Evolutionary conservation across 2,888 invertebrate genomes (phyloP).

Genomic region (Raillietiella orientalis): DNA sequence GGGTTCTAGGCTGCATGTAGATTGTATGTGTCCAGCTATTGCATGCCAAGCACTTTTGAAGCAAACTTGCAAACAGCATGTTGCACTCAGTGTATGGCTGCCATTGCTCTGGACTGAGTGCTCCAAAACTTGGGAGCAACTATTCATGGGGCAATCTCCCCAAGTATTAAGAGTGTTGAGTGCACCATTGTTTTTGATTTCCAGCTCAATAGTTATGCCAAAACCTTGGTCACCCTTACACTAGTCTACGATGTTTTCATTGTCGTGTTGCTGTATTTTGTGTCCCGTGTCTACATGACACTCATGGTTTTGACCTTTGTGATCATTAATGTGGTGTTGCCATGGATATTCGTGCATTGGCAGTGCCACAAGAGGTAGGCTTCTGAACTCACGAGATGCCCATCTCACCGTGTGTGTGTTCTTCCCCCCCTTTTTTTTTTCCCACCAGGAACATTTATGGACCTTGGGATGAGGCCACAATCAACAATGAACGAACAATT

Average conservation of each 20-base stretch:
- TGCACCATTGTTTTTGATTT: conserved; percentile 3
- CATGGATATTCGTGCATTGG: conserved; percentile 35
- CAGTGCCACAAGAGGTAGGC: conserved; percentile 45
- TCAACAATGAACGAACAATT: too few relatives aligned
- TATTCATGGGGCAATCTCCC: too few relatives aligned
- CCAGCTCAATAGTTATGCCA: conserved; percentile 3
- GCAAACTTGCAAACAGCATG: too few relatives aligned
- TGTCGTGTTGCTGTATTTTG: conserved; percentile 22
- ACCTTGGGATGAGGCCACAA: conserved; percentile 83
- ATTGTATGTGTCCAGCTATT: too few relatives aligned
- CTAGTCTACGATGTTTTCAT: conserved; percentile 8
- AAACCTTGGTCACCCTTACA: too few relatives aligned
- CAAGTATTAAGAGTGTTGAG: too few relatives aligned
- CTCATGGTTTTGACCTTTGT: conserved; percentile 10
- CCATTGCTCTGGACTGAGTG: neutral
- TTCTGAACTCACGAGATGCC: conserved; percentile 2
- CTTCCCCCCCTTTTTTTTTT: conserved; percentile 7
- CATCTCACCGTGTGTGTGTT: neutral
- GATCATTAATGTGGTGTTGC: conserved; percentile 35
- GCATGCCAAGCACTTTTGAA: too few relatives aligned
- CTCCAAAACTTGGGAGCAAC: conserved; percentile 2
- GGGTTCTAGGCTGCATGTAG: too few relatives aligned
- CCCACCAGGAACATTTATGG: conserved; percentile 70
- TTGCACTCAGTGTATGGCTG: too few relatives aligned
- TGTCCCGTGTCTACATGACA: conserved; percentile 18